A percentile compares a stretch with the other conserved stretches of the same genome.
phyloP scores from a whole-genome alignment of 2,113 vertebrate species.

The Serinus canaria region DNA sequence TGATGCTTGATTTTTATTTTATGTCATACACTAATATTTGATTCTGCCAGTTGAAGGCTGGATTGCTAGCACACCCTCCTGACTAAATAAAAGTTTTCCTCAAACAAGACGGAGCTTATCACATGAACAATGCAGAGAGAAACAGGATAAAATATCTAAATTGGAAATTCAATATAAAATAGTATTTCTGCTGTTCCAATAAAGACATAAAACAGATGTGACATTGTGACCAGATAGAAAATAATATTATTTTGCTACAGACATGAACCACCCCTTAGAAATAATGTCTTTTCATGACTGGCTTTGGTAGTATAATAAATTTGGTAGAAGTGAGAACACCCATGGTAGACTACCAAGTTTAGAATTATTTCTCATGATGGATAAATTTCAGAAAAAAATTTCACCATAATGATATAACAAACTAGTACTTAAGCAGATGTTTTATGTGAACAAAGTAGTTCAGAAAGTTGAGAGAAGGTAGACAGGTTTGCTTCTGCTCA shows the following conservation, averaged over 20 bases:
- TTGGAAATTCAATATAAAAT: not conserved
- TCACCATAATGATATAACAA: not conserved
- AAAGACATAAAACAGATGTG: not conserved
- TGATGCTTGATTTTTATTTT: not conserved
- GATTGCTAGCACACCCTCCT: not conserved
- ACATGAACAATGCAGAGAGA: not conserved
- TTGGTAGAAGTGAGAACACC: not conserved
- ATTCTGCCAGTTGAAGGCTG: not conserved
- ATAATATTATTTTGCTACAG: not conserved
- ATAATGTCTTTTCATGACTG: not conserved
- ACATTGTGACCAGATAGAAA: not conserved
- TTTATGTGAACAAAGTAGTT: constrained; percentile 6
- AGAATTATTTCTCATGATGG: not conserved
- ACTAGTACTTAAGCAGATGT: not conserved
- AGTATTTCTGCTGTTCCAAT: not conserved
- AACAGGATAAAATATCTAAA: not conserved
- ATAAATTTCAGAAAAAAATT: not conserved
- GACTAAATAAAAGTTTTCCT: not conserved
- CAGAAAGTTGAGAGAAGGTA: not conserved
- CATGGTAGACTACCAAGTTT: not conserved
- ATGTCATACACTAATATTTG: not conserved
- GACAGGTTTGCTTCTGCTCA: not conserved
- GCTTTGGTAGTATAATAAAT: not conserved
- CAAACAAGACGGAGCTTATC: not conserved
- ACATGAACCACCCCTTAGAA: not conserved